Conservation (phyloP, 2,797 vertebrate genomes). For the Labroides dimidiatus region DNA sequence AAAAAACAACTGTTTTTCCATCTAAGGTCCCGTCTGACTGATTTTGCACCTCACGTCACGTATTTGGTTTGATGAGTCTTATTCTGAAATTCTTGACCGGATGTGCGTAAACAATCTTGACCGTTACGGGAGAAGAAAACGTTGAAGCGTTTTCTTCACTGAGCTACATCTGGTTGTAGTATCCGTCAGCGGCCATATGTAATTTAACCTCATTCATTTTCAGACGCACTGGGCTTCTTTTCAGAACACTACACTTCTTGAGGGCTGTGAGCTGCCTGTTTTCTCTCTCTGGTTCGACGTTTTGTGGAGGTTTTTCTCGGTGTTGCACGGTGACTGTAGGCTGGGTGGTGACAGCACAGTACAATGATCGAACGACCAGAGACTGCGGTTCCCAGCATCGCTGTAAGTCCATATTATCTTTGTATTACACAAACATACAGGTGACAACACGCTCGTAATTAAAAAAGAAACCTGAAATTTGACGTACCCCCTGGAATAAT, state of each 20-base stretch:
- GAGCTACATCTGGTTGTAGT: conserved; percentile 36
- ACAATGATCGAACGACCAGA: conserved; percentile 87
- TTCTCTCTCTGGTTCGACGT: conserved; percentile 9
- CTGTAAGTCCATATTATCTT: conserved; percentile 76
- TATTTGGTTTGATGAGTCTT: conserved; percentile 27
- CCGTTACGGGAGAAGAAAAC: conserved; percentile 2
- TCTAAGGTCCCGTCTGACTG: too few relatives aligned
- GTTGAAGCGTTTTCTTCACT: conserved; percentile 35
- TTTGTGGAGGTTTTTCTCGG: conserved; percentile 34
- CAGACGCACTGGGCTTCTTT: not conserved
- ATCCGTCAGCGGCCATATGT: conserved; percentile 56
- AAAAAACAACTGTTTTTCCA: too few relatives aligned
- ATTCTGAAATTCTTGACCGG: conserved; percentile 59
- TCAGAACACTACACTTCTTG: not conserved
- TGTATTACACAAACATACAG: too few relatives aligned
- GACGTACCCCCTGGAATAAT: fast-evolving
- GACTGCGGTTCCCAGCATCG: conserved; percentile 82
- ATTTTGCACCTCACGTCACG: too few relatives aligned
- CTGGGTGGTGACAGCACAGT: conserved; percentile 74
- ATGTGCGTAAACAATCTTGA: not conserved
- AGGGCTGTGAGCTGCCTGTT: not conserved
- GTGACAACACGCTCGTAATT: too few relatives aligned
- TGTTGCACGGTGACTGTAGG: conserved; percentile 63
- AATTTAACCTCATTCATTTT: conserved; percentile 59
- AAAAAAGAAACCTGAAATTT: too few relatives aligned